Conservation (phyloP, 2,113 vertebrate species). For the Pseudolaguvia tuberculata region DNA sequence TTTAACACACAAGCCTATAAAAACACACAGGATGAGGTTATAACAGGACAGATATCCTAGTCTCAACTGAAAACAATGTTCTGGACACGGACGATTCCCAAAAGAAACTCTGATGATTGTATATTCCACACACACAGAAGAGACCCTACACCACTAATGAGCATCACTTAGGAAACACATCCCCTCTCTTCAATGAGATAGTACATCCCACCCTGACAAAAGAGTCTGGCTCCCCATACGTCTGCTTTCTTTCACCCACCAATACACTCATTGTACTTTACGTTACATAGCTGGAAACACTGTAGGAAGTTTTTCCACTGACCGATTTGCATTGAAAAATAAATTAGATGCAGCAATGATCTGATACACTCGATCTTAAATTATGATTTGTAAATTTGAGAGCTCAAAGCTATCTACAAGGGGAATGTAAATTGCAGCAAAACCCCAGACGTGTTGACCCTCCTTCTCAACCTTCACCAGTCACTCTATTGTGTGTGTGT, state of each 20-base stretch:
- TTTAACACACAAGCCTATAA: constrained; percentile 15
- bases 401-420: neutral
- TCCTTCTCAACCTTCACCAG: neutral
- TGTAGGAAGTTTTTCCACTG: neutral
- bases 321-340: neutral
- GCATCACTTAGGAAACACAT: constrained; percentile 9
- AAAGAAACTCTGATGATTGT: constrained; percentile 15
- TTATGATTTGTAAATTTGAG: neutral
- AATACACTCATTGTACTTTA: neutral
- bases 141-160: constrained; percentile 8
- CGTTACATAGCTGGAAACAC: constrained; percentile 3
- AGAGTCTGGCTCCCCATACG: constrained; percentile 9
- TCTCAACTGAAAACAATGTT: constrained; percentile 8
- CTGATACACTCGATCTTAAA: neutral
- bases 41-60: neutral
- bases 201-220: constrained; percentile 22
- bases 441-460: neutral
- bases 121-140: neutral
- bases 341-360: no score
- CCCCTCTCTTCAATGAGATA: constrained; percentile 4
- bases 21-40: constrained; percentile 4
- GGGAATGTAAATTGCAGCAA: neutral
- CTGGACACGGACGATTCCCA: constrained; percentile 13
- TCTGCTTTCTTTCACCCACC: constrained; percentile 1
- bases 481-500: neutral